Evolutionary conservation across 2,113 vertebrate species (phyloP).

Genomic region (Heptranchias perlo): DNA sequence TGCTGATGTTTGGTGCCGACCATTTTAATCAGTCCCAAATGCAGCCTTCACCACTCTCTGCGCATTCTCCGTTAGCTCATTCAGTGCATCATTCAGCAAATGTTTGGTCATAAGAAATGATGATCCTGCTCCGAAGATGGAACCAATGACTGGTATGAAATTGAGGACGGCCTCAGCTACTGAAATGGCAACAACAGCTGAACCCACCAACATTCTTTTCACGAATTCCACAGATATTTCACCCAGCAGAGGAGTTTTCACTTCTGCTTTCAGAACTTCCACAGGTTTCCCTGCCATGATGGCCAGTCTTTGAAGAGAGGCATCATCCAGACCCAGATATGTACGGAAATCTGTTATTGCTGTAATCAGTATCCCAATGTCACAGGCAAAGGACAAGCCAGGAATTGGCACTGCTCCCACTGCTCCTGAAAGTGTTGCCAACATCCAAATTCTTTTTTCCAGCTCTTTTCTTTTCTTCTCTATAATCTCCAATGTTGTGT

Average conservation of each 20-base stretch:
- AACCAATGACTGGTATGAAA: neutral
- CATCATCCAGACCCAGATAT: neutral
- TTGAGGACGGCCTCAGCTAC: neutral
- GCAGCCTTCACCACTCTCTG: neutral
- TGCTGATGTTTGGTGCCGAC: too few species aligned
- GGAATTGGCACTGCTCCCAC: neutral
- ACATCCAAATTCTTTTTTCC: neutral
- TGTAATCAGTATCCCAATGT: neutral
- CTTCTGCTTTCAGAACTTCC: neutral
- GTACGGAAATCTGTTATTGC: neutral
- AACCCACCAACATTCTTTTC: neutral
- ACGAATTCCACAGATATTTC: neutral
- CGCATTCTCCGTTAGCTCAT: slow-evolving; percentile 8
- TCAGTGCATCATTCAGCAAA: neutral
- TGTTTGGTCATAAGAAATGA: neutral
- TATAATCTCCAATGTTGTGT: neutral
- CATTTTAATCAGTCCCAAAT: neutral
- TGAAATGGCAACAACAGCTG: too few species aligned
- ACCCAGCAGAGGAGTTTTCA: neutral
- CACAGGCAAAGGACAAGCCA: slow-evolving; percentile 13
- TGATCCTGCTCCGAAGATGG: neutral
- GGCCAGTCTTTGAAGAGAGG: neutral
- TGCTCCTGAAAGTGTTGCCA: neutral
- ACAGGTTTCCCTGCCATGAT: neutral
- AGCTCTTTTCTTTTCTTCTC: neutral